Conservation (phyloP, 1,140 invertebrate species). For the Calliopsis andreniformis region DNA sequence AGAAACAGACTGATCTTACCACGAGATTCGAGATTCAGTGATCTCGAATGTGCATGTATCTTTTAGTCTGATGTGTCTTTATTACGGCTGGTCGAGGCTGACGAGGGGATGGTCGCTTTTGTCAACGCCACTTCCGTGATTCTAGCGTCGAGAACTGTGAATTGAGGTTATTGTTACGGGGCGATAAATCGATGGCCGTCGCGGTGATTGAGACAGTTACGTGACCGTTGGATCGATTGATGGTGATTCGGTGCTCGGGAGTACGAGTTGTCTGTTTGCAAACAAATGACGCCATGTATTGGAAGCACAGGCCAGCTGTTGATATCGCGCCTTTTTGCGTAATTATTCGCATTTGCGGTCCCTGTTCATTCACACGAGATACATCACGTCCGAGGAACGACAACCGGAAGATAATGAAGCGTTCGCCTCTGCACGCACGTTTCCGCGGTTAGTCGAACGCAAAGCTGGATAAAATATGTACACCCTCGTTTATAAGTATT, state of each 20-base stretch:
- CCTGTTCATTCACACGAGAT: slow-evolving; percentile 55
- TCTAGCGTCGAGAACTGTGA: slow-evolving; percentile 17
- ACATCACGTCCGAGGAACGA: slow-evolving; percentile 3
- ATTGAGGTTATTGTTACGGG: slow-evolving; percentile 43
- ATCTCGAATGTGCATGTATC: too few species aligned
- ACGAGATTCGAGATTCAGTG: too few species aligned
- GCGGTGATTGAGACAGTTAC: slow-evolving; percentile 22
- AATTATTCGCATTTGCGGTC: slow-evolving; percentile 51
- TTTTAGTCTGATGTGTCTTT: too few species aligned
- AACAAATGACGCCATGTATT: slow-evolving; percentile 47
- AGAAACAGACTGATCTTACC: too few species aligned
- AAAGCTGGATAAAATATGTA: too few species aligned
- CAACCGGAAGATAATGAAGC: slow-evolving; percentile 27
- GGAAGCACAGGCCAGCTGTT: slow-evolving; percentile 29
- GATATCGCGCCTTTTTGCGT: slow-evolving; percentile 57
- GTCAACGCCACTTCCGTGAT: slow-evolving; percentile 21
- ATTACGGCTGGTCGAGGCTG: not conserved
- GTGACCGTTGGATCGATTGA: slow-evolving; percentile 42
- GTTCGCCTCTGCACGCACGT: not conserved
- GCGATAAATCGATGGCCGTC: slow-evolving; percentile 28
- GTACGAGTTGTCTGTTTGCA: slow-evolving; percentile 42
- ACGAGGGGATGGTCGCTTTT: slow-evolving; percentile 2
- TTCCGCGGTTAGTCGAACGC: not conserved
- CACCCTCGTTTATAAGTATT: too few species aligned
- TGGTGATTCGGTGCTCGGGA: not conserved